Conservation (phyloP, 1,140 invertebrate species). For the Diachasma alloeum region DNA sequence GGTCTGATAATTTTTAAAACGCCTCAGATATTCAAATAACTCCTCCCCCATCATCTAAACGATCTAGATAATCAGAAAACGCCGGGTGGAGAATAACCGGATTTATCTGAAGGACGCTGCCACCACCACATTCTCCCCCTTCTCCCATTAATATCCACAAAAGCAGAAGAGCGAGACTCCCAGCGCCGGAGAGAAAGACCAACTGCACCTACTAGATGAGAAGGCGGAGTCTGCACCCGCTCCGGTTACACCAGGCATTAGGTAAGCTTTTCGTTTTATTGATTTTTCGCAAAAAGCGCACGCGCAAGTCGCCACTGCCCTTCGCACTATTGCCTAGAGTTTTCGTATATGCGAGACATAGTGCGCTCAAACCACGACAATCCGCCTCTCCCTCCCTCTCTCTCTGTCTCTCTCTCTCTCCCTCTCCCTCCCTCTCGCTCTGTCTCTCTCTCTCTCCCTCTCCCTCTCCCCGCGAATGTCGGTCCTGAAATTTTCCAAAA, state of each 20-base stretch:
- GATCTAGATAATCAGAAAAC: constrained; percentile 3
- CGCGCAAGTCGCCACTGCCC: constrained; percentile 57
- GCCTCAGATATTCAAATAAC: background rate
- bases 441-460: background rate
- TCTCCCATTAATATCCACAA: background rate
- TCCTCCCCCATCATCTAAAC: background rate
- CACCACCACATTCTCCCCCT: background rate
- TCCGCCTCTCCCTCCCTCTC: background rate
- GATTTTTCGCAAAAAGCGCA: constrained; percentile 67
- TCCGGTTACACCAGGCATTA: constrained; percentile 60
- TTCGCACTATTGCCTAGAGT: constrained; percentile 55
- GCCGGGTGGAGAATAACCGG: background rate
- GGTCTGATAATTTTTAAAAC: too few species aligned
- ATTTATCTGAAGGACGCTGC: background rate
- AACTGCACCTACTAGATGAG: constrained; percentile 54
- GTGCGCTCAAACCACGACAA: background rate
- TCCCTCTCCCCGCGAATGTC: too few species aligned
- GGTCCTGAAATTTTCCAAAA: too few species aligned
- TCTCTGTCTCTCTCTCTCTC: background rate
- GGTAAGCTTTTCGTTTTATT: constrained; percentile 67
- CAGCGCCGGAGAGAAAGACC: background rate
- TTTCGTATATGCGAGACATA: background rate
- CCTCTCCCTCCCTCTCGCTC: background rate
- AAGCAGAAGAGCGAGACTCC: background rate
- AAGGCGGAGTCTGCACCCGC: constrained; percentile 49